These are phyloP conservation scores for Ectropis crepuscularia DNA, from an alignment of 2,888 invertebrate species.

Conservation along the genomic window DNA sequence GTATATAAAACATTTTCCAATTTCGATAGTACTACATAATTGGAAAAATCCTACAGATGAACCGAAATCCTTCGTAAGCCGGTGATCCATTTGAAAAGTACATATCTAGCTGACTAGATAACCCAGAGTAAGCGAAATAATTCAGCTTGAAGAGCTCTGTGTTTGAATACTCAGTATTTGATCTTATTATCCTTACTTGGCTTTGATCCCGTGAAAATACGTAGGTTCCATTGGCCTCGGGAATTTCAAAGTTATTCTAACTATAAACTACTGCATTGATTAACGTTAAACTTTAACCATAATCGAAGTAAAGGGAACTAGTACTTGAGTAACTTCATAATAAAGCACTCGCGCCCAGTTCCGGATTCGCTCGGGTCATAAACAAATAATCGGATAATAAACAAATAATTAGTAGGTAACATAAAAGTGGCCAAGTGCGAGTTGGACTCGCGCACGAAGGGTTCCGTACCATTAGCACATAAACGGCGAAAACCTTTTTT, in stretches of 20 bases:
- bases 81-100: not conserved
- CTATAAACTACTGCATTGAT: constrained; percentile 17
- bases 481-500: too few species aligned
- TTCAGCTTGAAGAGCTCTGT: constrained; percentile 13
- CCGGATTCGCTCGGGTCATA: too few species aligned
- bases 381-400: too few species aligned
- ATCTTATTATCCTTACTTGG: constrained; percentile 19
- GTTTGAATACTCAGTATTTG: constrained; percentile 16
- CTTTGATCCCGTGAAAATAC: constrained; percentile 20
- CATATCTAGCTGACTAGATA: constrained; percentile 1
- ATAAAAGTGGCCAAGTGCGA: too few species aligned
- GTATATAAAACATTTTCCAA: too few species aligned
- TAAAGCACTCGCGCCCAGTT: too few species aligned
- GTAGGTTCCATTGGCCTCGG: constrained; percentile 17
- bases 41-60: not conserved
- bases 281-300: constrained; percentile 9
- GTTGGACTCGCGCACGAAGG: too few species aligned
- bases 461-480: too few species aligned
- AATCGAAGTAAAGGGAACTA: not conserved
- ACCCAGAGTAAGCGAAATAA: constrained; percentile 9
- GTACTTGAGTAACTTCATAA: not conserved
- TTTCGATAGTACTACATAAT: not conserved
- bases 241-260: constrained; percentile 17
- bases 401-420: too few species aligned
- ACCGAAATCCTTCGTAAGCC: not conserved